Evolutionary conservation across 2,888 invertebrate genomes (phyloP).

Genomic region (Apotomis turbidana): DNA sequence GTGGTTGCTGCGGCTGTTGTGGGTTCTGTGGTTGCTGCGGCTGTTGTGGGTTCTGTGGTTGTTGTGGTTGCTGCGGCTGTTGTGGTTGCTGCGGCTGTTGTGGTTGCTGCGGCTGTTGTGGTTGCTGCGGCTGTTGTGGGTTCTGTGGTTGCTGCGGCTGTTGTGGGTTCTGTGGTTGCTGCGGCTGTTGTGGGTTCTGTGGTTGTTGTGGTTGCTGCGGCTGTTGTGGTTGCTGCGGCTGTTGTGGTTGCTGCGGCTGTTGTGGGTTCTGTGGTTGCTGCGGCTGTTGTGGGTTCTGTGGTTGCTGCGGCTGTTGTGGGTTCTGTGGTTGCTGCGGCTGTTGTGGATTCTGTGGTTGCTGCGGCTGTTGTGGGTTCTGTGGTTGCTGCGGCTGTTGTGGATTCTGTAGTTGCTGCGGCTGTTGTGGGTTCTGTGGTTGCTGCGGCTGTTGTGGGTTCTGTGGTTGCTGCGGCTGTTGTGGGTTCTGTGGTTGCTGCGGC

Average conservation of each 20-base stretch:
- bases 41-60: background rate
- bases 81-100: background rate
- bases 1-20: background rate
- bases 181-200: background rate
- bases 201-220: background rate
- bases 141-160: background rate
- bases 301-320: background rate
- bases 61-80: background rate
- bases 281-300: background rate
- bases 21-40: background rate
- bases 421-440: background rate
- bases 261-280: background rate
- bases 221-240: background rate
- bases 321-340: background rate
- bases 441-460: background rate
- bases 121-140: background rate
- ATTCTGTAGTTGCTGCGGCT: background rate
- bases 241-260: background rate
- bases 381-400: slow-evolving; percentile 2
- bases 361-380: background rate
- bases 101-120: background rate
- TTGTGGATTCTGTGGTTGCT: background rate
- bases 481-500: background rate
- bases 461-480: background rate
- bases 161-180: background rate